Base-by-base conservation (phyloP, 1,140 invertebrate species). In the Hyles vespertilio region DNA sequence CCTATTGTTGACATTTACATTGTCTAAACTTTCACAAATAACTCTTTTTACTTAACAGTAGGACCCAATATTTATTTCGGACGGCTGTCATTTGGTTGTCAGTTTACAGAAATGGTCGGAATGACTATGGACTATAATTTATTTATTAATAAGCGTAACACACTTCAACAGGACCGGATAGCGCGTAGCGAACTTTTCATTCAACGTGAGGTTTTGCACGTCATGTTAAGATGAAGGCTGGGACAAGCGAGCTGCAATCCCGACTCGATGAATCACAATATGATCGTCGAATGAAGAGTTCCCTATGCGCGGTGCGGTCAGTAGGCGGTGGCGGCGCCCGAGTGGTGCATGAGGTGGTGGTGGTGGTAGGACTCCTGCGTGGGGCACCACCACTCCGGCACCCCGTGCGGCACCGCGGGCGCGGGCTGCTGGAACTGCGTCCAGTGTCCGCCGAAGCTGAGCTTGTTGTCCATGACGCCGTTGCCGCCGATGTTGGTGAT, bases 221-320 rank as follows among this genome's bases (percentile, higher is more conserved):
- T 40, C 36, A 5, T 40, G 5, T 40, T 40, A 40, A 5, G 36
- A 5, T 40, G 36, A 40, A 40, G 36, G 36, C 36, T 40, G 36
- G 4, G 36, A 40, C 32, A 51, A 34, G 32, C 32, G 9, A 51
- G 34, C 32, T 5, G 32, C 10, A 51, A 51, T 32, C 50, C 6
- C 32, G 9, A 34, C 36, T 40, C 36, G 50, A 33, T 10, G 48
- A 10, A n/a, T 51, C 34, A 44, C 43, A 43, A 54, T 43, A 12
- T 65, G 50, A 67, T 48, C 77, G 76, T 79, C 68, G 79, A 89
- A 85, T 87, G 81, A 89, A 87, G 74, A 87, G 82, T 84, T 78
- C 72, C 80, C 87, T 90, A 90, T 88, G 83, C 81, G 86, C 84
- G 88, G 59, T 90, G 84, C 46, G 85, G 89, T 90, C 89, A 90